These are phyloP conservation scores for Desmodus rotundus DNA, from an alignment of 2,113 vertebrate species.

Conservation along the genomic window DNA sequence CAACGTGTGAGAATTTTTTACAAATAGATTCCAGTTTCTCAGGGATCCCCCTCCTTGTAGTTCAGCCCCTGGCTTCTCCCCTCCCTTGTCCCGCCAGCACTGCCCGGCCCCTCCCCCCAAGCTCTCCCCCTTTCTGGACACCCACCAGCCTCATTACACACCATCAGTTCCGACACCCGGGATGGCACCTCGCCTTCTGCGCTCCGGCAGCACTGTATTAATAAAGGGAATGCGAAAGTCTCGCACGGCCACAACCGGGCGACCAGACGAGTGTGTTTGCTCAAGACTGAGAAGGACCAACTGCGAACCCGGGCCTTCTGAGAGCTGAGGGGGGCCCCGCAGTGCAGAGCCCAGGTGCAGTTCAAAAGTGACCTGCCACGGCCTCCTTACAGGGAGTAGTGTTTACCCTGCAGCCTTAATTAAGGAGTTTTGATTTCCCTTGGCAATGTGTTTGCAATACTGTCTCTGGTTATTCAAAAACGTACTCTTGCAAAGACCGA, in stretches of 20 bases:
- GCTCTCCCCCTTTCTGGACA: not conserved
- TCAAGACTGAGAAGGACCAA: not conserved
- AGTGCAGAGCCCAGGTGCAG: no score
- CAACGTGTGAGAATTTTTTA: no score
- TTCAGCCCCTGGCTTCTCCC: not conserved
- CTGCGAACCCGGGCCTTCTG: not conserved
- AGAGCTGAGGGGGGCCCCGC: not conserved
- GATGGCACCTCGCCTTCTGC: not conserved
- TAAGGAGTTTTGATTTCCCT: not conserved
- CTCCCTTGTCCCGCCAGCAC: accelerated
- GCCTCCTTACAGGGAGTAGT: not conserved
- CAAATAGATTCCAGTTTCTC: no score
- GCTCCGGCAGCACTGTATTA: not conserved
- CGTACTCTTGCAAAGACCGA: not conserved
- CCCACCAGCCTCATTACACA: not conserved
- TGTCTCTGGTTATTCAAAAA: not conserved
- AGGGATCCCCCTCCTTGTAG: no score
- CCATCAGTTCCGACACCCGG: not conserved
- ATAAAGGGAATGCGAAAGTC: not conserved
- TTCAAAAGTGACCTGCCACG: not conserved
- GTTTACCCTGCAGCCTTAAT: not conserved
- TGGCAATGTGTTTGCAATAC: not conserved
- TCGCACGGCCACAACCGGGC: accelerated
- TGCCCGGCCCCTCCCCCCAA: no score
- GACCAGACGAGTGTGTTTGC: not conserved